phyloP scores from a whole-genome alignment of 2,797 vertebrate species.

The Atherinosoma microstoma region DNA sequence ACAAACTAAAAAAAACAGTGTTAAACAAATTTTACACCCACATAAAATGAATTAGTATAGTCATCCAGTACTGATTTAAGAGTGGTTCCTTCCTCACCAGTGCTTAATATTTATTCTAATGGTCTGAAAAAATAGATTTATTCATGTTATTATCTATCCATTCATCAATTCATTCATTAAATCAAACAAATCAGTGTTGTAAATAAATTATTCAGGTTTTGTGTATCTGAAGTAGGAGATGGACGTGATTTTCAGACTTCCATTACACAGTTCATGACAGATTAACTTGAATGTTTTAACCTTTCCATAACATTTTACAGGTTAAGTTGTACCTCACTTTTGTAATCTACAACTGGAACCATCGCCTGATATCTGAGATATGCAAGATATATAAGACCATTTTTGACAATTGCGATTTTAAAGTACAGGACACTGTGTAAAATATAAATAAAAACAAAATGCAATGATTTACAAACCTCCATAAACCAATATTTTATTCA shows the following conservation, averaged over 20 bases:
- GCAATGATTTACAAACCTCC: too few species aligned
- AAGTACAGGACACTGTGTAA: too few species aligned
- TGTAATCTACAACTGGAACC: neutral
- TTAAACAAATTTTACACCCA: neutral
- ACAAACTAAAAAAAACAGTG: neutral
- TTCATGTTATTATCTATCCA: conserved; percentile 1
- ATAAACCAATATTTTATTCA: too few species aligned
- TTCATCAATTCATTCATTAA: conserved; percentile 7
- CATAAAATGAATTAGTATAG: neutral
- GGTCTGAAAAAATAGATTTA: conserved; percentile 11
- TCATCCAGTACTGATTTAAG: neutral
- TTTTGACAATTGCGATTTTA: too few species aligned
- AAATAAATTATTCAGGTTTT: neutral
- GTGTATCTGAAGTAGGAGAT: neutral
- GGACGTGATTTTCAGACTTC: neutral
- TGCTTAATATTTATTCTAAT: neutral
- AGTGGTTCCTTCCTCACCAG: neutral
- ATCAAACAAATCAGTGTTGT: neutral
- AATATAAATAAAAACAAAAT: too few species aligned
- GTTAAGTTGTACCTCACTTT: neutral
- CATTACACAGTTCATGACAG: neutral
- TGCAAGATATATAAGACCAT: neutral
- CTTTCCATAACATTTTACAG: neutral
- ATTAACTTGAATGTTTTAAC: neutral
- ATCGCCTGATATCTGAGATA: too few species aligned